Evolutionary conservation across 2,113 vertebrate species (phyloP), one percentile per base, ranked within the genome.

Genomic region (Salvator merianae): DNA sequence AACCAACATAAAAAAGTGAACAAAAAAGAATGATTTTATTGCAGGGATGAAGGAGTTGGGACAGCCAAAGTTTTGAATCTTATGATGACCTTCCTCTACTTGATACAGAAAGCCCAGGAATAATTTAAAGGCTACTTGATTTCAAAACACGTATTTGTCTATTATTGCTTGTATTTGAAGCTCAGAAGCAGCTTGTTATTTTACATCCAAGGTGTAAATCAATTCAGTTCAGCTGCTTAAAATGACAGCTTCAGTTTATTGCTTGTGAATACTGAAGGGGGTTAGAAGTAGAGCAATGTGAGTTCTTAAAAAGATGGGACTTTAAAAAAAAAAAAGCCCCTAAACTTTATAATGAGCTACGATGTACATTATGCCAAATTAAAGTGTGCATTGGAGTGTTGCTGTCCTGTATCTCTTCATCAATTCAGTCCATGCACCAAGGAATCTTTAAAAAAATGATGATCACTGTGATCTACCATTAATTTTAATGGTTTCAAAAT

Each of bases 221-320:
- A 93, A 91, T 87, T 92, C 93, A 95, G 94, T 93, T 92, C 65
- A 82, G 90, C 93, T 88, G 75, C 87, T 91, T 72, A 68, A 66
- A 81, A 87, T 86, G 93, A 90, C 93, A 95, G 91, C 91, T 87
- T 90, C 90, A 94, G 88, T 89, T 96, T 96, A 96, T 96, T 96
- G 96, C 96, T 96, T 94, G 90, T 95, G 96, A 96, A 96, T 96
- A 96, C 94, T 94, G 95, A 96, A 94, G 93, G 92, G 91, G 90
- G 87, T 90, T 91, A 93, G 87, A 93, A 95, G 93, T 96, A 92
- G 93, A 93, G 91, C 79, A 91, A 93, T 91, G 88, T 91, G 90
- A 90, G 91, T 94, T 90, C 92, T 86, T 87, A 90, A 95, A 96
- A 93, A 93, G 93, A 59, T 59, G 55, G 5, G 55, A 59, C 93